phyloP scores from a whole-genome alignment of 64 coral and sea anemone species.

The Pocillopora verrucosa region DNA sequence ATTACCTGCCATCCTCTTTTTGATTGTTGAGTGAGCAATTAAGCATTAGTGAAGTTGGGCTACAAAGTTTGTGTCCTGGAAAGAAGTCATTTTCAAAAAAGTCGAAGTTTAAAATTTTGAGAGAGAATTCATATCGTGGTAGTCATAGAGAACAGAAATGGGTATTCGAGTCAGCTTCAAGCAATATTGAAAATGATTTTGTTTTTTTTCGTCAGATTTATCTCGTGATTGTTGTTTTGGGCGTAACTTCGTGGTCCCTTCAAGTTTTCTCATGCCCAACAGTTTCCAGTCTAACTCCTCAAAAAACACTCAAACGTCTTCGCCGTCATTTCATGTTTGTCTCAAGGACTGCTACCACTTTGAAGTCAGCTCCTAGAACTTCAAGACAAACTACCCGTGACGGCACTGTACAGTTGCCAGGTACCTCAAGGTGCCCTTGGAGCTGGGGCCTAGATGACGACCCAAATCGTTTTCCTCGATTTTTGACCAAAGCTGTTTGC shows the following conservation, averaged over 20 bases:
- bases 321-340: neutral
- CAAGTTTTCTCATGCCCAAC: neutral
- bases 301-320: neutral
- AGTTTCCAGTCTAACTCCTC: neutral
- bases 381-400: conserved; percentile 13
- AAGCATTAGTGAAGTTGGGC: too few species aligned
- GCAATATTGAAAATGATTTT: neutral
- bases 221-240: neutral
- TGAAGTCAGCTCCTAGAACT: neutral
- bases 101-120: too few species aligned
- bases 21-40: too few species aligned
- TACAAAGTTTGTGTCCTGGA: too few species aligned
- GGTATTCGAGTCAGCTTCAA: too few species aligned
- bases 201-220: neutral
- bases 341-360: neutral
- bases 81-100: too few species aligned
- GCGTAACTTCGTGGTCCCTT: neutral
- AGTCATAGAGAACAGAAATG: too few species aligned
- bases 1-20: too few species aligned
- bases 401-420: neutral
- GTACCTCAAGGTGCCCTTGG: conserved; percentile 45
- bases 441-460: conserved; percentile 45
- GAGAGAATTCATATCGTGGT: too few species aligned
- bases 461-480: conserved; percentile 46
- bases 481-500: conserved; percentile 52